Evolutionary conservation across 2,797 vertebrate species (phyloP).

Genomic region (Myripristis murdjan): DNA sequence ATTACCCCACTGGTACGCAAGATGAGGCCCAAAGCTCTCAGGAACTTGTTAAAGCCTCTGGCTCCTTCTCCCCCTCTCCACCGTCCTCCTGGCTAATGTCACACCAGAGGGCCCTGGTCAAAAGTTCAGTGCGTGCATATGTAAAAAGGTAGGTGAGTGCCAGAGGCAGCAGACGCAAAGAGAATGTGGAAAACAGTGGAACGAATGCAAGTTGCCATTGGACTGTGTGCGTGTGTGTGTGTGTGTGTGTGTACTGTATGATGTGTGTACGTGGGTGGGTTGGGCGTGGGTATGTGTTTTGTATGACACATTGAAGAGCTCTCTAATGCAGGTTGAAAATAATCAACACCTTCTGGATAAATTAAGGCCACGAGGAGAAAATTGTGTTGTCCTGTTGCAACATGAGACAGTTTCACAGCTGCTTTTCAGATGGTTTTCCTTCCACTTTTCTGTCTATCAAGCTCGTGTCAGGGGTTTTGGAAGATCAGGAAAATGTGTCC

Average conservation of each 20-base stretch:
- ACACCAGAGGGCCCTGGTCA: slow-evolving; percentile 93
- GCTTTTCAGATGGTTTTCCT: slow-evolving; percentile 4
- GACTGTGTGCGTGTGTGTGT: background rate
- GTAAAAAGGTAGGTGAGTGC: slow-evolving; percentile 92
- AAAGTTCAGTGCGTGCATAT: slow-evolving; percentile 96
- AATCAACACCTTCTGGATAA: slow-evolving; percentile 6
- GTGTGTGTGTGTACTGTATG: slow-evolving; percentile 16
- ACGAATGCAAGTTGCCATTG: slow-evolving; percentile 6
- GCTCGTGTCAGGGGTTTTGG: background rate
- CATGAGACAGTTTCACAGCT: background rate
- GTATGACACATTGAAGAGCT: background rate
- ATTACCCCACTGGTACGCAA: slow-evolving; percentile 90
- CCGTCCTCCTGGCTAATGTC: slow-evolving; percentile 87
- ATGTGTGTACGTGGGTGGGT: background rate
- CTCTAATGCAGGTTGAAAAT: background rate
- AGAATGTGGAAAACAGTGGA: slow-evolving; percentile 59
- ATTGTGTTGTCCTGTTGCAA: background rate
- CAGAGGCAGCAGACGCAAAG: slow-evolving; percentile 89
- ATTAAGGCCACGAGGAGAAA: background rate
- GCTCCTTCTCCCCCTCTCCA: slow-evolving; percentile 81
- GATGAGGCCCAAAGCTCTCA: slow-evolving; percentile 92
- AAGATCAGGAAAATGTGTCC: slow-evolving; percentile 15
- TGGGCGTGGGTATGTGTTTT: background rate
- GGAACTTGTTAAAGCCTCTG: slow-evolving; percentile 96
- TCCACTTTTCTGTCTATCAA: background rate